Conservation (phyloP, 2,888 invertebrate genomes). For the Calephelis perditalis region DNA sequence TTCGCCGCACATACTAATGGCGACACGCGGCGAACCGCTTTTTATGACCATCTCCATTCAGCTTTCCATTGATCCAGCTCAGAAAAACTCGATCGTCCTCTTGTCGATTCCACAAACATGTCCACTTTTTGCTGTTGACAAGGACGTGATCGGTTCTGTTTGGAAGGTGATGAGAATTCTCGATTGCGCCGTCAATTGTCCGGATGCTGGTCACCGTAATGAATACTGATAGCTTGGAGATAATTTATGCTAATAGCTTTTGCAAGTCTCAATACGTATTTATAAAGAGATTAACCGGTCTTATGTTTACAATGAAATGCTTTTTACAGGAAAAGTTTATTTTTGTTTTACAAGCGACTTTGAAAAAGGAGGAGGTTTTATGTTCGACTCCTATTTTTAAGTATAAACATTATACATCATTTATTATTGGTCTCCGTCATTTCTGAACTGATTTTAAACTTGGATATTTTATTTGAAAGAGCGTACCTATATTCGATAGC, state of each 20-base stretch:
- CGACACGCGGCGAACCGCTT: slow-evolving; percentile 67
- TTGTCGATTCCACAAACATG: slow-evolving; percentile 53
- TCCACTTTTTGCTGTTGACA: slow-evolving; percentile 53
- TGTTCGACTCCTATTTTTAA: no score
- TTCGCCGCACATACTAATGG: slow-evolving; percentile 70
- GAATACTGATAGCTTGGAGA: slow-evolving; percentile 23
- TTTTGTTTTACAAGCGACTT: no score
- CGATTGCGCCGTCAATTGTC: slow-evolving; percentile 43
- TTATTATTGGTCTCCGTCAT: no score
- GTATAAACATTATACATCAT: no score
- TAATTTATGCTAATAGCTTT: slow-evolving; percentile 26
- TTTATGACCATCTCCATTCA: slow-evolving; percentile 61
- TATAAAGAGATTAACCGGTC: slow-evolving; percentile 4
- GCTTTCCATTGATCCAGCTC: slow-evolving; percentile 64
- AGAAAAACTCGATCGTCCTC: slow-evolving; percentile 55
- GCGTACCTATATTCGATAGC: no score
- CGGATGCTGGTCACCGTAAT: slow-evolving; percentile 24
- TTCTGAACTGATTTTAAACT: no score
- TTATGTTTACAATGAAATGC: slow-evolving; percentile 4
- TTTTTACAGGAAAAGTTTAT: neutral
- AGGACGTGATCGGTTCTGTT: slow-evolving; percentile 64
- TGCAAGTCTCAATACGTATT: slow-evolving; percentile 20
- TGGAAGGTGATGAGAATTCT: slow-evolving; percentile 49
- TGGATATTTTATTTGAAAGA: no score
- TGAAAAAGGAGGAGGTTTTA: no score